Evolutionary conservation across 2,113 vertebrate species (phyloP).

Genomic region (Mormoops blainvillei): DNA sequence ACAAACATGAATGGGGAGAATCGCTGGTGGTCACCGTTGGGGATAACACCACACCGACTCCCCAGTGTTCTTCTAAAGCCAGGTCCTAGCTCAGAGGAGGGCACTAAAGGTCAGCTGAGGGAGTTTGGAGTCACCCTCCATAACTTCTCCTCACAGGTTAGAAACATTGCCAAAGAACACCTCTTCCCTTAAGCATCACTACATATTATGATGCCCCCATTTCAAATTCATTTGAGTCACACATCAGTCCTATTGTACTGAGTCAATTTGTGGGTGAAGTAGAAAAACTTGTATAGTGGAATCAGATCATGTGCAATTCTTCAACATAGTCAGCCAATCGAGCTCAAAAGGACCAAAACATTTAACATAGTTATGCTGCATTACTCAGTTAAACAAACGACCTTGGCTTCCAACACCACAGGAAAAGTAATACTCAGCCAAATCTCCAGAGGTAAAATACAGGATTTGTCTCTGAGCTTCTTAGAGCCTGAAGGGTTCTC

Average conservation of each 20-base stretch:
- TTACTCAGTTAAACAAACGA: neutral
- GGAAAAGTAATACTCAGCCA: neutral
- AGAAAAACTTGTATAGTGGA: neutral
- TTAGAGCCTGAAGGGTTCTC: neutral
- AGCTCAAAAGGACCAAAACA: neutral
- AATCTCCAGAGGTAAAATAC: neutral
- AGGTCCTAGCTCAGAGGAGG: neutral
- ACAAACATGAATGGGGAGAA: neutral
- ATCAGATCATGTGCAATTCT: neutral
- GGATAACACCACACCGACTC: neutral
- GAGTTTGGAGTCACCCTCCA: neutral
- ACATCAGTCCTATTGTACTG: neutral
- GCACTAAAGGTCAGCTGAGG: neutral
- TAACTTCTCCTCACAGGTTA: neutral
- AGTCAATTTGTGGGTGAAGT: neutral
- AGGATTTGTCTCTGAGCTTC: neutral
- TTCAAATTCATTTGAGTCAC: neutral
- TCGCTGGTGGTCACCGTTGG: neutral
- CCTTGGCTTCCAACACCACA: neutral
- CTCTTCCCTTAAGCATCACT: neutral
- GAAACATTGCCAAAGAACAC: neutral
- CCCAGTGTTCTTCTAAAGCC: neutral
- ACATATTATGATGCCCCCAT: neutral
- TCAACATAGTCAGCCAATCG: neutral
- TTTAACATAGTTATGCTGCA: neutral